Percentiles rank a stretch among this genome's conserved stretches.
phyloP scores from a whole-genome alignment of 2,113 vertebrate species.

The Mus spicilegus region DNA sequence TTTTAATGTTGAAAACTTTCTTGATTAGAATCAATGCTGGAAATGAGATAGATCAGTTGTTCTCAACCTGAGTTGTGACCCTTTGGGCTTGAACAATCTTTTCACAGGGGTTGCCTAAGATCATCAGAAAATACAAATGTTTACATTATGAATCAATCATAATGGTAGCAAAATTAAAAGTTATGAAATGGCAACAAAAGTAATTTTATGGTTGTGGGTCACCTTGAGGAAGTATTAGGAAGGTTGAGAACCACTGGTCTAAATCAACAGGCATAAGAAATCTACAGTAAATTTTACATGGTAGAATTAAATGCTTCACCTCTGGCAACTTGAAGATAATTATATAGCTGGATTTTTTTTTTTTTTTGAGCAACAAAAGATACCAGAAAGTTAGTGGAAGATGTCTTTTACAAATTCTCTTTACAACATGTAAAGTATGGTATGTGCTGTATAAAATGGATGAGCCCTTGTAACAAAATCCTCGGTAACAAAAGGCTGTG shows the following conservation, averaged over 20 bases:
- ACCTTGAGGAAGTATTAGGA: not conserved
- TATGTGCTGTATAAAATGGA: not conserved
- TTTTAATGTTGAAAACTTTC: not conserved
- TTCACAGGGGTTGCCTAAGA: not conserved
- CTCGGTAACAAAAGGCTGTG: not conserved
- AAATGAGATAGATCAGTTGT: not conserved
- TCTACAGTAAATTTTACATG: slow-evolving; percentile 42
- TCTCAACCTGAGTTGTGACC: not conserved
- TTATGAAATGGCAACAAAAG: not conserved
- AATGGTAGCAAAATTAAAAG: not conserved
- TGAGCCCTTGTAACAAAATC: not conserved
- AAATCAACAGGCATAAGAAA: slow-evolving; percentile 17
- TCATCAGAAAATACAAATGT: not conserved
- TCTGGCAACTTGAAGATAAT: slow-evolving; percentile 14
- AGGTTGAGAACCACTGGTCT: not conserved
- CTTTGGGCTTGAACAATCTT: not conserved
- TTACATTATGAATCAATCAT: not conserved
- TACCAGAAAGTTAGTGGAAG: slow-evolving; percentile 16
- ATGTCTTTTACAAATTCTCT: not conserved
- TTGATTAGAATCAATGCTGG: slow-evolving; percentile 40
- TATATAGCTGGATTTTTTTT: slow-evolving; percentile 15
- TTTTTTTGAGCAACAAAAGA: not conserved
- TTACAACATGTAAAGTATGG: not conserved
- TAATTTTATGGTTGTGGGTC: not conserved
- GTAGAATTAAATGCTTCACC: slow-evolving; percentile 32